phyloP scores from a whole-genome alignment of 2,113 vertebrate species.

The Dermatemys mawii region DNA sequence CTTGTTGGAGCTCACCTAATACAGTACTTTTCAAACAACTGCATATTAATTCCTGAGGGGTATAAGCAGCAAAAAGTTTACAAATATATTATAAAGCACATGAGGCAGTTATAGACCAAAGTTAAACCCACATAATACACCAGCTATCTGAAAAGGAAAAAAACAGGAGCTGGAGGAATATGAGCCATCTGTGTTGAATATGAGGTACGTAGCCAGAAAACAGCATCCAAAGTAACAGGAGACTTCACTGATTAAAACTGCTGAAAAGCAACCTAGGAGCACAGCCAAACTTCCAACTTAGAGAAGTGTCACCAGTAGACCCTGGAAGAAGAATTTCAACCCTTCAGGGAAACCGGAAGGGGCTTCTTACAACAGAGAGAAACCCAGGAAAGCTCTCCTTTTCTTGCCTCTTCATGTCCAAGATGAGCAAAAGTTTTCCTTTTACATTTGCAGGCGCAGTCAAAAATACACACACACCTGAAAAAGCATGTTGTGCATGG shows the following conservation, averaged over 20 bases:
- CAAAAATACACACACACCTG: background rate
- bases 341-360: background rate
- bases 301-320: no score
- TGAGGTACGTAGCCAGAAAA: background rate
- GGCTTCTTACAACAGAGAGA: background rate
- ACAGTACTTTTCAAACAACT: background rate
- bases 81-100: background rate
- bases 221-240: background rate
- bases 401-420: background rate
- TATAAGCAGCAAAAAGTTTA: background rate
- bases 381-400: rapidly evolving
- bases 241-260: background rate
- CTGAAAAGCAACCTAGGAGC: background rate
- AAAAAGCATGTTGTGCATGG: background rate
- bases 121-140: background rate
- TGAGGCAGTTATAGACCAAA: background rate
- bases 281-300: background rate
- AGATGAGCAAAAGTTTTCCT: background rate
- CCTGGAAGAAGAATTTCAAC: background rate
- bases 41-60: background rate
- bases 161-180: background rate
- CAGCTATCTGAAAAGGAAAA: background rate
- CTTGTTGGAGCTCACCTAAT: background rate
- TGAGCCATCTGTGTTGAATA: background rate
- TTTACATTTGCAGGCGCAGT: background rate